A percentile compares a stretch with the other conserved stretches of the same genome.
phyloP scores from a whole-genome alignment of 2,888 invertebrate species.

The Yponomeuta evonymella region DNA sequence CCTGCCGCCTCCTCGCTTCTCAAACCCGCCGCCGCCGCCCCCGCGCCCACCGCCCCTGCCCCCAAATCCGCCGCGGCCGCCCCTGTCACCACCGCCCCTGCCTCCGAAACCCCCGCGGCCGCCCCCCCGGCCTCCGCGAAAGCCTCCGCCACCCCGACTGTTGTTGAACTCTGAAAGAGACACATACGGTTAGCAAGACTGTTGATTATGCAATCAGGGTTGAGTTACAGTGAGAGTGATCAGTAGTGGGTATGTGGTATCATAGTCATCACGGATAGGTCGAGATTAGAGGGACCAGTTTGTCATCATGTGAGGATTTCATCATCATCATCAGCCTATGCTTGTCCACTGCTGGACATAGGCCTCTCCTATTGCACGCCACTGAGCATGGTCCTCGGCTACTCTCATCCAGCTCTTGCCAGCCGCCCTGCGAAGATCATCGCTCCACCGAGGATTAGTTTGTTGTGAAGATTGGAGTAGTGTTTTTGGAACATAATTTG shows the following conservation, averaged over 20 bases:
- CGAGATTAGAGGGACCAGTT: slow-evolving; percentile 71
- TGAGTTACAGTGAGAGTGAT: slow-evolving; percentile 21
- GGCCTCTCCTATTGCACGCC: too few relatives aligned
- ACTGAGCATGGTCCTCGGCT: too few relatives aligned
- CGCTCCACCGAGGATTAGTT: too few relatives aligned
- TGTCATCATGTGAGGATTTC: slow-evolving; percentile 49
- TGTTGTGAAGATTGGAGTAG: neutral
- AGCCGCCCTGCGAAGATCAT: too few relatives aligned
- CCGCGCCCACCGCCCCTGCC: slow-evolving; percentile 34
- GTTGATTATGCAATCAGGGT: neutral
- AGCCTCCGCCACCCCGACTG: slow-evolving; percentile 40
- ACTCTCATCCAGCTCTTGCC: too few relatives aligned
- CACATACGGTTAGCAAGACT: neutral
- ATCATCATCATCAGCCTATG: too few relatives aligned
- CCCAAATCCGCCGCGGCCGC: slow-evolving; percentile 29
- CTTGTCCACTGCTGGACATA: too few relatives aligned
- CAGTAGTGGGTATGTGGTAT: slow-evolving; percentile 74
- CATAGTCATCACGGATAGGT: slow-evolving; percentile 73
- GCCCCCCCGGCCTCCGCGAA: slow-evolving; percentile 35
- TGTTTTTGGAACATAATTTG: neutral
- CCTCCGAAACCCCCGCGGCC: slow-evolving; percentile 32
- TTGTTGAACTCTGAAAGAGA: slow-evolving; percentile 42
- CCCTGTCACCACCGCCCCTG: slow-evolving; percentile 33
- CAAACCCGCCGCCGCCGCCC: slow-evolving; percentile 35
- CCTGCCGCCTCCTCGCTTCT: slow-evolving; percentile 37